Conservation (phyloP, 2,113 vertebrate genomes). For the Eleginops maclovinus region DNA sequence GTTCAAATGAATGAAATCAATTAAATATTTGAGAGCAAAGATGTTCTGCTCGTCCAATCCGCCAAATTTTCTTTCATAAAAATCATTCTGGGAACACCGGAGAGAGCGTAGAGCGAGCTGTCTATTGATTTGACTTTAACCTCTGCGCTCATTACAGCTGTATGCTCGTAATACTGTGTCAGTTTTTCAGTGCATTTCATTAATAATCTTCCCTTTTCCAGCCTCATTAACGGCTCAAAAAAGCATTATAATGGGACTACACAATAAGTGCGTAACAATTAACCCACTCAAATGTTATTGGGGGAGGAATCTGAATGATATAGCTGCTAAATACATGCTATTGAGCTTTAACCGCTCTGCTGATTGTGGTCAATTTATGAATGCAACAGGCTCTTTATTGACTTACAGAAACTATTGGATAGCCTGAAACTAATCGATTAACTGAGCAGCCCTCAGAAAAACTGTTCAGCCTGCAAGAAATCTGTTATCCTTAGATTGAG, state of each 20-base stretch:
- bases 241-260: slow-evolving; percentile 2
- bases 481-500: slow-evolving; percentile 30
- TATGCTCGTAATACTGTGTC: neutral
- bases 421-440: slow-evolving; percentile 1
- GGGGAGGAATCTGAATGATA: slow-evolving; percentile 8
- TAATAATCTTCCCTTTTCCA: neutral
- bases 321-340: slow-evolving; percentile 1
- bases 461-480: slow-evolving; percentile 13
- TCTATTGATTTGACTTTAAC: slow-evolving; percentile 35
- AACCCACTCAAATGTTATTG: slow-evolving; percentile 4
- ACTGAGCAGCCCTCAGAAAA: slow-evolving; percentile 11
- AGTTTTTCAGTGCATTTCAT: slow-evolving; percentile 1
- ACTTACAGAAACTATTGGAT: slow-evolving; percentile 17
- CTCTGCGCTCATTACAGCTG: slow-evolving; percentile 26
- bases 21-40: slow-evolving; percentile 35
- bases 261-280: slow-evolving; percentile 18
- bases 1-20: slow-evolving; percentile 10
- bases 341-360: neutral
- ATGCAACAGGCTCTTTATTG: neutral
- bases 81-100: neutral
- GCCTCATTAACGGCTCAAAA: slow-evolving; percentile 13
- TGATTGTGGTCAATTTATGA: slow-evolving; percentile 11
- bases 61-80: slow-evolving; percentile 1
- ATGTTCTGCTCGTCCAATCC: slow-evolving; percentile 9
- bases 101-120: neutral